Evolutionary conservation across 2,797 vertebrate species (phyloP).

Genomic region (Pangasius macronema): DNA sequence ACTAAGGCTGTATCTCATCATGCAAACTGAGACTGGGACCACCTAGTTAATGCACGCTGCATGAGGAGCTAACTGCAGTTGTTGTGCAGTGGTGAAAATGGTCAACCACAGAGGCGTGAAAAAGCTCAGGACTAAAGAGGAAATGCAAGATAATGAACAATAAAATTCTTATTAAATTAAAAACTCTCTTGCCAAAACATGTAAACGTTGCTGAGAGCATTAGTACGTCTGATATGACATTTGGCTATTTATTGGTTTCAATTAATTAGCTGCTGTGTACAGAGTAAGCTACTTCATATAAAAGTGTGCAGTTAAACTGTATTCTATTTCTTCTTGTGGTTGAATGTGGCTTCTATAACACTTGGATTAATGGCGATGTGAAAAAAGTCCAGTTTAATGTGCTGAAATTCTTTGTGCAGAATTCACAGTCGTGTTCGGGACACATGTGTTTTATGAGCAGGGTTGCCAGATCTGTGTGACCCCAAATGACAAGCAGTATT

Average conservation of each 20-base stretch:
- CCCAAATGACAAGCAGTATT: neutral
- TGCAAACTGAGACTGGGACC: neutral
- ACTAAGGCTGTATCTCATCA: neutral
- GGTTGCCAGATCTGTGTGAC: neutral
- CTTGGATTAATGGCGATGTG: neutral
- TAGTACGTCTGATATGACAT: neutral
- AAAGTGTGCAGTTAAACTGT: neutral
- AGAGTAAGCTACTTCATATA: neutral
- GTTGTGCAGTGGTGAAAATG: neutral
- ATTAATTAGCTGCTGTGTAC: neutral
- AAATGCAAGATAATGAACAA: neutral
- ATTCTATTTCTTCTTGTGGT: neutral
- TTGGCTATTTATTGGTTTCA: neutral
- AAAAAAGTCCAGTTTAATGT: neutral
- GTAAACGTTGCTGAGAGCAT: neutral
- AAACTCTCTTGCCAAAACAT: neutral
- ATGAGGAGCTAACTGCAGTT: neutral
- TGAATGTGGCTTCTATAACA: neutral
- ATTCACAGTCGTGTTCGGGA: neutral
- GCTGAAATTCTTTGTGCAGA: neutral
- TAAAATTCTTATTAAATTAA: conserved; percentile 13
- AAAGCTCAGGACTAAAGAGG: neutral
- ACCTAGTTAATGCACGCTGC: neutral
- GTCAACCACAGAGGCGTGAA: conserved; percentile 12
- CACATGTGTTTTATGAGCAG: neutral